Conservation (phyloP, 92 coral and sea anemone genomes). For the Nematostella vectensis region DNA sequence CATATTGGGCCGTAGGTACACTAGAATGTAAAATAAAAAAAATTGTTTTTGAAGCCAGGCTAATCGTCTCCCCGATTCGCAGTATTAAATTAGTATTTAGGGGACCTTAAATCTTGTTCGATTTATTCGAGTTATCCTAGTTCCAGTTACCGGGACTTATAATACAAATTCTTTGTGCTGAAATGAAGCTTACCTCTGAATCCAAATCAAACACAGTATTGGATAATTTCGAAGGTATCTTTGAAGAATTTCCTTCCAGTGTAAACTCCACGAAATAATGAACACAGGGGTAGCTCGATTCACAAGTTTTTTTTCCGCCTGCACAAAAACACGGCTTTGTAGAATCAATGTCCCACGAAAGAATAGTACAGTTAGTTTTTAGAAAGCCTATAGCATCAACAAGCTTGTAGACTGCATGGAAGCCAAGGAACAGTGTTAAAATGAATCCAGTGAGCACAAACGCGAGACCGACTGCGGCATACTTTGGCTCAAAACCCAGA, state of each 20-base stretch:
- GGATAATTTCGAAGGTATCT: conserved; percentile 1
- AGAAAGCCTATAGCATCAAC: not conserved
- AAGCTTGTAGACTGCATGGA: not conserved
- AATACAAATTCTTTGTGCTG: too few species aligned
- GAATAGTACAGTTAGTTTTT: not conserved
- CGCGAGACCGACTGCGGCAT: not conserved
- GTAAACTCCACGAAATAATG: not conserved
- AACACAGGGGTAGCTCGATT: not conserved
- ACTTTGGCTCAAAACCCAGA: not conserved
- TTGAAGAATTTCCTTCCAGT: not conserved
- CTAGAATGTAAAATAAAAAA: not conserved
- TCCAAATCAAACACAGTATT: conserved; percentile 11
- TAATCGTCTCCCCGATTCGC: too few species aligned
- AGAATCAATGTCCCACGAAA: too few species aligned
- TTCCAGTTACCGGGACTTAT: too few species aligned
- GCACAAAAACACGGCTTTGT: not conserved
- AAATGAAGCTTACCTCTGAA: conserved; percentile 22
- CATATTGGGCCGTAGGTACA: conserved; percentile 25
- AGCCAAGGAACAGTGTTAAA: not conserved
- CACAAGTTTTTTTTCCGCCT: conserved; percentile 1
- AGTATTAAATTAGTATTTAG: too few species aligned
- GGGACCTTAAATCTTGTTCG: too few species aligned
- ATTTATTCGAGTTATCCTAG: too few species aligned
- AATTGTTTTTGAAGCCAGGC: too few species aligned
- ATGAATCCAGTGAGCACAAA: not conserved